Conservation (phyloP, 2,113 vertebrate species). For the Sceloporus undulatus region DNA sequence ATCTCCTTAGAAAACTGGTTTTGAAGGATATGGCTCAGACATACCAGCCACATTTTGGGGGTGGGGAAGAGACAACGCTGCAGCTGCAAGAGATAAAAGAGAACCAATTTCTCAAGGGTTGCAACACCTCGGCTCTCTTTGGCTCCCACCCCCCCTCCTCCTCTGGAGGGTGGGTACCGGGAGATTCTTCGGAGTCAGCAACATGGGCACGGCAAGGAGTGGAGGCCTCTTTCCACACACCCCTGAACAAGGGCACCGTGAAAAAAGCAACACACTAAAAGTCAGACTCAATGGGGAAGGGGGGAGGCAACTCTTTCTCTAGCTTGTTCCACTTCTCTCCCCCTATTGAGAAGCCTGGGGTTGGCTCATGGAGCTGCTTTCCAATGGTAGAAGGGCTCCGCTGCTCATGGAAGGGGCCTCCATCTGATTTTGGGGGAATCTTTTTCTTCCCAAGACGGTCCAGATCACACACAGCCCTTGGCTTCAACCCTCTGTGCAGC, state of each 20-base stretch:
- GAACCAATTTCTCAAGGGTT: conserved; percentile 74
- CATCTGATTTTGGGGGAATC: no score
- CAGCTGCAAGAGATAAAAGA: conserved; percentile 77
- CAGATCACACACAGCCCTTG: no score
- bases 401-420: no score
- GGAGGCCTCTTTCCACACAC: conserved; percentile 56
- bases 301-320: conserved; percentile 46
- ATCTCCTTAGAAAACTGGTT: conserved; percentile 78
- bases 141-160: conserved; percentile 63
- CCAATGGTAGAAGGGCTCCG: no score
- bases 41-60: conserved; percentile 53
- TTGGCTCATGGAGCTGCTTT: no score
- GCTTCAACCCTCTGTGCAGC: no score
- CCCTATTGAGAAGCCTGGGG: no score
- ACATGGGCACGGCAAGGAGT: conserved; percentile 60
- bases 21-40: conserved; percentile 76
- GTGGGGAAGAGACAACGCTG: conserved; percentile 46
- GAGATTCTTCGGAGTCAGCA: conserved; percentile 72
- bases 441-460: no score
- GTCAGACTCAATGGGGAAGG: background rate
- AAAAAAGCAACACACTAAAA: background rate
- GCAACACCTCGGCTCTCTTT: conserved; percentile 60
- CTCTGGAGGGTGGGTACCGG: conserved; percentile 61
- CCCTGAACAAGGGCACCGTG: conserved; percentile 43
- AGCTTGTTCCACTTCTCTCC: background rate